These are phyloP conservation scores for Sebastes variabilis DNA, from an alignment of 2,797 vertebrate genomes.

Conservation along the genomic window DNA sequence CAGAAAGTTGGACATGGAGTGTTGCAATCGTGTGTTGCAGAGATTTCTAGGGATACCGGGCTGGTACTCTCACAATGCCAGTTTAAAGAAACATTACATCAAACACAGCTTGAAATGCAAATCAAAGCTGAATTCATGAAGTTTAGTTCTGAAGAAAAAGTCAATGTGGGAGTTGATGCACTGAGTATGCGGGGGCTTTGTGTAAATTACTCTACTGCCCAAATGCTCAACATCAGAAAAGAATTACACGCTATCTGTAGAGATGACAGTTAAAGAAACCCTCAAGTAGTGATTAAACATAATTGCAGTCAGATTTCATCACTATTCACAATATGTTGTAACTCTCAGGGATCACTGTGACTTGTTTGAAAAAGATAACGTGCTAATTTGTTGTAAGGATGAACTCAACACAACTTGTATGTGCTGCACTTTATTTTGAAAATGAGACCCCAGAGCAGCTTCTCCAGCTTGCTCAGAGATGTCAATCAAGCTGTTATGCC, in stretches of 20 bases:
- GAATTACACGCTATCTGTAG: not conserved
- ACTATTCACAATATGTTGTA: conserved; percentile 4
- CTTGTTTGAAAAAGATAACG: conserved; percentile 36
- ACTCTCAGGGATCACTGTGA: conserved; percentile 2
- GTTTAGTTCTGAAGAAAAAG: not conserved
- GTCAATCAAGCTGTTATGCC: conserved; percentile 51
- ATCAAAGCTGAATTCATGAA: not conserved
- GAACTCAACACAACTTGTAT: conserved; percentile 29
- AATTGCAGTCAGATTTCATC: conserved; percentile 46
- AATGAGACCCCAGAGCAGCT: conserved; percentile 46
- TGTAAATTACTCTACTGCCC: not conserved
- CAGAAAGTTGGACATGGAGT: not conserved
- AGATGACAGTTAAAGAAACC: not conserved
- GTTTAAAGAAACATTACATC: conserved; percentile 4
- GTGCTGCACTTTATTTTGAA: conserved; percentile 41
- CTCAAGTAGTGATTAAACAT: conserved; percentile 20
- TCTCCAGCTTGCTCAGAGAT: conserved; percentile 26
- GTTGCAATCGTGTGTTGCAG: not conserved
- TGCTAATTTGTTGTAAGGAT: conserved; percentile 38
- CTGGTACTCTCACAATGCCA: not conserved
- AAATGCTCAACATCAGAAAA: conserved; percentile 6
- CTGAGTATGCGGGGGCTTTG: not conserved
- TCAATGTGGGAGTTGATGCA: not conserved
- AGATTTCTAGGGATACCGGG: not conserved
- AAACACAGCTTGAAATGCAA: conserved; percentile 1